phyloP scores from a whole-genome alignment of 2,113 vertebrate species.

The Parus major region DNA sequence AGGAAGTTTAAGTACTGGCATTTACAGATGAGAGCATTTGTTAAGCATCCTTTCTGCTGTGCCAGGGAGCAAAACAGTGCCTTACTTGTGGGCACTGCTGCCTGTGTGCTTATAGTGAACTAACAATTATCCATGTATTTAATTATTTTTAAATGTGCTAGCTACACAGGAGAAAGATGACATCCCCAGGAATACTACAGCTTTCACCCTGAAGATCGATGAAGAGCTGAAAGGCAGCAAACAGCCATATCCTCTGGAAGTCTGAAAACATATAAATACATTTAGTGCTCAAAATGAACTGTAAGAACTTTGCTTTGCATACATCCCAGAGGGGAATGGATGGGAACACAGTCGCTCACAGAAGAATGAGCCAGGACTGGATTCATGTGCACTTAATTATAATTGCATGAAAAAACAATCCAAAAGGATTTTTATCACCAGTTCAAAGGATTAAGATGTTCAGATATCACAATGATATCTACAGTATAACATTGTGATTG shows the following conservation, averaged over 20 bases:
- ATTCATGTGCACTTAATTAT: constrained; percentile 34
- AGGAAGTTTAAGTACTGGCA: not conserved
- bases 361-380: not conserved
- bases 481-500: constrained; percentile 58
- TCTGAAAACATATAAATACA: not conserved
- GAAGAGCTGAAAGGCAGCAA: not conserved
- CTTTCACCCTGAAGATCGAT: not conserved
- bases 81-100: not conserved
- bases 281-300: not conserved
- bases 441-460: constrained; percentile 47
- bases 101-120: not conserved
- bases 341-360: not conserved
- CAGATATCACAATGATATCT: constrained; percentile 44
- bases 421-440: constrained; percentile 33
- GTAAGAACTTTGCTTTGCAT: not conserved
- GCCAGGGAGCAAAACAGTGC: not conserved
- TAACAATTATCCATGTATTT: not conserved
- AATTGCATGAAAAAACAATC: constrained; percentile 15
- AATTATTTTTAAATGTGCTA: not conserved
- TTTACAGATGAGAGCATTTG: not conserved
- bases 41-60: not conserved
- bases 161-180: not conserved
- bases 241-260: not conserved
- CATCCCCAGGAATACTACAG: not conserved
- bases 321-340: not conserved